Percentiles rank a stretch among this genome's conserved stretches.
Conservation (phyloP, 2,797 vertebrate species). For the Sparidentex hasta region DNA sequence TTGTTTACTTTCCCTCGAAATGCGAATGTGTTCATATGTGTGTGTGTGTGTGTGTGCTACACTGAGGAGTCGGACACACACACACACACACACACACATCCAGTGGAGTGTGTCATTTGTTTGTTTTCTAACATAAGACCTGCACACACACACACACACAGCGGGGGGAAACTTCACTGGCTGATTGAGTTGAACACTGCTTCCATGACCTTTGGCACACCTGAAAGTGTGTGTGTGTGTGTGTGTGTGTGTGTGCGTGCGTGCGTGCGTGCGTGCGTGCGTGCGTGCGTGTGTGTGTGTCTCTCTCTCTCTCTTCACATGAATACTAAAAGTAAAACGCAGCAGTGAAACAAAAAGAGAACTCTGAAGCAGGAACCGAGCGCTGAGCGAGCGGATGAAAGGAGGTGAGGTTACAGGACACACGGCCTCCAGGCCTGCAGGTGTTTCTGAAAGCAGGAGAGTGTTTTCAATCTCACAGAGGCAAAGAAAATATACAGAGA, state of each 20-base stretch:
- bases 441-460: slow-evolving; percentile 54
- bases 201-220: slow-evolving; percentile 34
- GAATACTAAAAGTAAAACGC: background rate
- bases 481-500: slow-evolving; percentile 58
- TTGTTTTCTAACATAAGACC: slow-evolving; percentile 40
- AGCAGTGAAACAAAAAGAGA: background rate
- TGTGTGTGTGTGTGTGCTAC: background rate
- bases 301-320: too few species aligned
- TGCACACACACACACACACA: slow-evolving; percentile 31
- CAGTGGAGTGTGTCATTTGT: slow-evolving; percentile 51
- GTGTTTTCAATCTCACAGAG: slow-evolving; percentile 56
- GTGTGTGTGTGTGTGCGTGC: slow-evolving; percentile 1
- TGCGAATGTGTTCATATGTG: background rate
- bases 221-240: background rate
- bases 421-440: slow-evolving; percentile 43
- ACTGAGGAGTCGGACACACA: background rate
- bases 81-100: background rate
- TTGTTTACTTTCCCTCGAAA: slow-evolving; percentile 14
- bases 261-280: too few species aligned
- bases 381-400: background rate
- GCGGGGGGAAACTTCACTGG: background rate
- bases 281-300: background rate
- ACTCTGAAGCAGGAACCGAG: too few species aligned
- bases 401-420: background rate
- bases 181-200: slow-evolving; percentile 31